A percentile compares a stretch with the other conserved stretches of the same genome.
These are phyloP conservation scores for Lacanobia oleracea DNA, from an alignment of 2,888 invertebrate species.

Conservation along the genomic window DNA sequence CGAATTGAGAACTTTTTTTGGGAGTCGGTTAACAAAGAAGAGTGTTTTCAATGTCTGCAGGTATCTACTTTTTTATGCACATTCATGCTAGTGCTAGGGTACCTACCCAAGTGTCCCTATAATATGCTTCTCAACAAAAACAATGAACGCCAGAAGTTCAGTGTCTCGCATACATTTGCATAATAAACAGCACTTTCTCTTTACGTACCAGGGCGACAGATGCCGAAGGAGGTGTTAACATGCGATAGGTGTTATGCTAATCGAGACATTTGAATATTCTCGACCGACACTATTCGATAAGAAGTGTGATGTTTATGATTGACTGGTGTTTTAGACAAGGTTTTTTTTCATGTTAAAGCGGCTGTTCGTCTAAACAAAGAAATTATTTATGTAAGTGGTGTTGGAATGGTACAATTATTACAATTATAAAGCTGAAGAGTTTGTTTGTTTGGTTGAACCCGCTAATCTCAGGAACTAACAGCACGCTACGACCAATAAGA, in stretches of 20 bases:
- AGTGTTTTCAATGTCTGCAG: neutral
- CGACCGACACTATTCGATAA: conserved; percentile 12
- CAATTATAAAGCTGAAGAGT: neutral
- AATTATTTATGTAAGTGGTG: no score
- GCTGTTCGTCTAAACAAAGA: no score
- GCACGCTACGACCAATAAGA: no score
- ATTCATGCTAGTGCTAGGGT: neutral
- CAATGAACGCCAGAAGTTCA: conserved; percentile 41
- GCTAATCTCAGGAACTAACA: no score
- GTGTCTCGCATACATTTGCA: conserved; percentile 50
- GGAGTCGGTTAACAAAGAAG: no score
- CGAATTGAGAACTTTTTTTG: no score
- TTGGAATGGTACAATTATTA: no score
- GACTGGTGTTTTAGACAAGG: neutral
- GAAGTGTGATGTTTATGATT: neutral
- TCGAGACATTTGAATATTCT: conserved; percentile 30
- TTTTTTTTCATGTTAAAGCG: no score
- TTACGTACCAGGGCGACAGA: conserved; percentile 42
- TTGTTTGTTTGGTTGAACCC: neutral
- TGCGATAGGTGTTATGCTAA: conserved; percentile 40
- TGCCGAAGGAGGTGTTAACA: conserved; percentile 33
- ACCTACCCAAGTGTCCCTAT: neutral
- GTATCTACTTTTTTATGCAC: neutral
- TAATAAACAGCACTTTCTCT: conserved; percentile 55
- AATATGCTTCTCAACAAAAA: conserved; percentile 25